Evolutionary conservation across 2,888 invertebrate genomes (phyloP).

Genomic region (Tiphia femorata): DNA sequence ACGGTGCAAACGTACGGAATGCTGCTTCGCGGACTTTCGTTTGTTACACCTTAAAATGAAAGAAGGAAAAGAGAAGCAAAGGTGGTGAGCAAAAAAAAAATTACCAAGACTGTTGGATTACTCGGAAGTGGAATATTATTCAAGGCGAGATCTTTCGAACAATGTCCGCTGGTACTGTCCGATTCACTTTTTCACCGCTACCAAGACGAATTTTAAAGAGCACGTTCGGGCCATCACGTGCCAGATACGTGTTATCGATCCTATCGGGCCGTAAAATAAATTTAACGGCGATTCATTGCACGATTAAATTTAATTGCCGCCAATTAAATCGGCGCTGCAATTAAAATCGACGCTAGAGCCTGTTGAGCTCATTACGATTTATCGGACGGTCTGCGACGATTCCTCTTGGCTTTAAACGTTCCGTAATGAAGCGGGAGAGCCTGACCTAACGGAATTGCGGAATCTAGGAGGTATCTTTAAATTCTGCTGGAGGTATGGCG

Average conservation of each 20-base stretch:
- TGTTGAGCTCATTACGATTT: constrained; percentile 39
- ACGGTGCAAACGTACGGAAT: no score
- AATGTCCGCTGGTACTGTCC: no score
- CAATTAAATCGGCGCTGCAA: constrained; percentile 48
- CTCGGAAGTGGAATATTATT: no score
- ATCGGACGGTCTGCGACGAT: constrained; percentile 27
- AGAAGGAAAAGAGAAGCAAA: no score
- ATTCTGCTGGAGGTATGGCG: neutral
- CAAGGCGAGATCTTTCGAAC: no score
- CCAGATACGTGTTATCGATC: constrained; percentile 26
- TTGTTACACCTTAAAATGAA: no score
- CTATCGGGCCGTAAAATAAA: constrained; percentile 38
- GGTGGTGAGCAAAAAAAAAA: no score
- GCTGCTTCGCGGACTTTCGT: no score
- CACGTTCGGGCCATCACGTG: neutral
- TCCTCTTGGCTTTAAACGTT: constrained; percentile 1
- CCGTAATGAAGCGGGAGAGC: neutral
- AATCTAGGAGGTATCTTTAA: neutral
- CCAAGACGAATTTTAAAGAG: neutral
- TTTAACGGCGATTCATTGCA: constrained; percentile 41
- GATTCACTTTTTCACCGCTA: no score
- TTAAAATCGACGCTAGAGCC: constrained; percentile 39
- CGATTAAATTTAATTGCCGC: constrained; percentile 51
- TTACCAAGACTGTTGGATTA: no score
- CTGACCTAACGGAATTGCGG: neutral